Percentiles rank a stretch among this genome's conserved stretches.
These are phyloP conservation scores for Tetragnatha versicolor DNA, from an alignment of 1,140 invertebrate genomes.

Conservation along the genomic window DNA sequence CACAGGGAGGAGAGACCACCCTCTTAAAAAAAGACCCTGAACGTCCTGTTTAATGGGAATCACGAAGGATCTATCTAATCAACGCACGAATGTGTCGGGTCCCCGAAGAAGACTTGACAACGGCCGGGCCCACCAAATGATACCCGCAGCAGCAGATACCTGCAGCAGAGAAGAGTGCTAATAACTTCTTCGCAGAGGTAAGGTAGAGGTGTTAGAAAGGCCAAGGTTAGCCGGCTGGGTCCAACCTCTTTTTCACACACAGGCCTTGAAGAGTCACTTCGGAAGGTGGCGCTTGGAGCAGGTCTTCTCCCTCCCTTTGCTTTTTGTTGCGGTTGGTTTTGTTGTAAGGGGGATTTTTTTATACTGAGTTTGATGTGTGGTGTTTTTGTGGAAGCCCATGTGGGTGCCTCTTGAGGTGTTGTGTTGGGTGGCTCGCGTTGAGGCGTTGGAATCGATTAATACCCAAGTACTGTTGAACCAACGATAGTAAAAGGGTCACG, in stretches of 20 bases:
- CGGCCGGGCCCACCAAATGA: slow-evolving; percentile 18
- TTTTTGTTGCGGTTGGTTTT: slow-evolving; percentile 7
- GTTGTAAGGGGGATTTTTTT: too few species aligned
- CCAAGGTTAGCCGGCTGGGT: slow-evolving; percentile 47
- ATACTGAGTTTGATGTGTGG: too few species aligned
- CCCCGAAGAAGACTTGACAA: background rate
- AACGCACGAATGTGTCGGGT: background rate
- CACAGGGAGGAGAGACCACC: too few species aligned
- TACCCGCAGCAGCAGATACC: slow-evolving; percentile 20
- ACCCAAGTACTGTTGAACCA: too few species aligned
- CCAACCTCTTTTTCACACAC: slow-evolving; percentile 52
- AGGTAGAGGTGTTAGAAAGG: slow-evolving; percentile 52
- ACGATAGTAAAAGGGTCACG: too few species aligned
- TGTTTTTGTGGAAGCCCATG: too few species aligned
- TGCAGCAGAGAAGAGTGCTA: slow-evolving; percentile 14
- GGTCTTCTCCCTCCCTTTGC: too few species aligned
- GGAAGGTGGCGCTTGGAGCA: background rate
- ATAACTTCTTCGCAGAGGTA: slow-evolving; percentile 32
- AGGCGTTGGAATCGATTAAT: too few species aligned
- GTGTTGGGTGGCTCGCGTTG: too few species aligned
- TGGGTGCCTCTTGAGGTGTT: too few species aligned
- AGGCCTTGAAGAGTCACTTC: slow-evolving; percentile 31
- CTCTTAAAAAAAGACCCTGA: too few species aligned
- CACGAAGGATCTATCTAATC: slow-evolving; percentile 9
- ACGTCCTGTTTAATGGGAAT: slow-evolving; percentile 2